Percentiles rank a stretch among this genome's conserved stretches.
Conservation (phyloP, 2,113 vertebrate genomes). For the Carollia perspicillata region DNA sequence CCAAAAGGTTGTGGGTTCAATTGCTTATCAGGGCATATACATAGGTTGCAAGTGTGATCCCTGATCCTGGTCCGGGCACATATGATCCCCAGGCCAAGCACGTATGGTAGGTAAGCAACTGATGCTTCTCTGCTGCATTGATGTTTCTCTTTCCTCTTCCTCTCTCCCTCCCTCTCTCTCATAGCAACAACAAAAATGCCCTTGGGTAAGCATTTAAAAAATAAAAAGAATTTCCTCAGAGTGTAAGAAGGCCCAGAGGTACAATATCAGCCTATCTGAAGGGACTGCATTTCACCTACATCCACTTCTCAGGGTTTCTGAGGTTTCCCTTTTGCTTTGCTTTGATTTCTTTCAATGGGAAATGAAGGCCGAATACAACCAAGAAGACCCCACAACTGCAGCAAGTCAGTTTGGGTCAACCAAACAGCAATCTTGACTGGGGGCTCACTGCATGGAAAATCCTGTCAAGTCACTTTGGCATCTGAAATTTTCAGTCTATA, state of each 20-base stretch:
- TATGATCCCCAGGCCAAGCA: no score
- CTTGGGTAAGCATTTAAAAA: no score
- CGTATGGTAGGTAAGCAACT: no score
- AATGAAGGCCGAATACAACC: constrained; percentile 20
- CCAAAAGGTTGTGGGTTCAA: no score
- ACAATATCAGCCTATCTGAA: neutral
- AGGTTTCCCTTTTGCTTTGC: neutral
- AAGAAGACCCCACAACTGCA: neutral
- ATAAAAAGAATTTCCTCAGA: neutral
- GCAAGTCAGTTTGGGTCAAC: neutral
- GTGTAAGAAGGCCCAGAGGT: neutral
- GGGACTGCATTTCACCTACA: constrained; percentile 21
- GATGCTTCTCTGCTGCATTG: no score
- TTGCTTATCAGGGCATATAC: no score
- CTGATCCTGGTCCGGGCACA: no score
- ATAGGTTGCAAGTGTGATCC: no score
- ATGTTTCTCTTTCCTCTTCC: no score
- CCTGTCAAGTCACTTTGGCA: neutral
- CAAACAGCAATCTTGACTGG: neutral
- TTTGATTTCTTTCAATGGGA: constrained; percentile 4
- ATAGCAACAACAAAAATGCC: no score
- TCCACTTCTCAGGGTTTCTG: neutral
- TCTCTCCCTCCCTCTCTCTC: no score
- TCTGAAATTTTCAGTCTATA: neutral
- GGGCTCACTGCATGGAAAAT: neutral